Conservation (phyloP, 2,888 invertebrate genomes). For the Macroteleia sp. region DNA sequence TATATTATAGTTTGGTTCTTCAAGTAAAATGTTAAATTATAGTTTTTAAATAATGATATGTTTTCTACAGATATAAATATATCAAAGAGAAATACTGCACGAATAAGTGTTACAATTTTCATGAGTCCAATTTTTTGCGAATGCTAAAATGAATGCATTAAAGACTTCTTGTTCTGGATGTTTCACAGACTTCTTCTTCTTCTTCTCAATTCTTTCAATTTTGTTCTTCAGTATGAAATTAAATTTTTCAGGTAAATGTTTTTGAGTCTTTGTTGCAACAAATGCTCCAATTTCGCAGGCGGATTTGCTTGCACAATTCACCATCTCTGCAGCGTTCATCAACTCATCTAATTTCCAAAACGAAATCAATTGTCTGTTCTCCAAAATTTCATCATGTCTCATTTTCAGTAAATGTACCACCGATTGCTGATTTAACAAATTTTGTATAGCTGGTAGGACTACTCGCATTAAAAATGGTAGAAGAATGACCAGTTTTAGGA, state of each 20-base stretch:
- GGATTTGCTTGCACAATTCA: constrained; percentile 66
- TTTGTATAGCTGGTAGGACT: constrained; percentile 64
- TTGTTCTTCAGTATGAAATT: constrained; percentile 40
- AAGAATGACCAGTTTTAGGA: constrained; percentile 68
- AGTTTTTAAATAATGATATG: too few species aligned
- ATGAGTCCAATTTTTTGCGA: constrained; percentile 65
- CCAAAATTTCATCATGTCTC: constrained; percentile 41
- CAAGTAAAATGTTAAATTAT: too few species aligned
- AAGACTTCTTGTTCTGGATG: constrained; percentile 24
- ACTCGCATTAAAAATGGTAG: constrained; percentile 68
- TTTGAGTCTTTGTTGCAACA: constrained; percentile 28
- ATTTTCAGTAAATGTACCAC: constrained; percentile 36
- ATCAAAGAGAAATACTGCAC: constrained; percentile 48
- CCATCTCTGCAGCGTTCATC: constrained; percentile 42
- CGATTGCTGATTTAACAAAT: constrained; percentile 50
- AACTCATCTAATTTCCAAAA: constrained; percentile 44
- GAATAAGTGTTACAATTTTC: constrained; percentile 60
- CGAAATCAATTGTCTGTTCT: constrained; percentile 24
- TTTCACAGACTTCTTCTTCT: constrained; percentile 5
- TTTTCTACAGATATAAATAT: too few species aligned
- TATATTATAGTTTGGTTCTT: too few species aligned
- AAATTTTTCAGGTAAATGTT: constrained; percentile 61
- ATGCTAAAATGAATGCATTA: constrained; percentile 65
- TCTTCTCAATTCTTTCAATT: constrained; percentile 25
- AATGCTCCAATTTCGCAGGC: constrained; percentile 69